Percentiles rank a stretch among this genome's conserved stretches.
Conservation (phyloP, 2,888 invertebrate genomes). For the Cotesia congregata region DNA sequence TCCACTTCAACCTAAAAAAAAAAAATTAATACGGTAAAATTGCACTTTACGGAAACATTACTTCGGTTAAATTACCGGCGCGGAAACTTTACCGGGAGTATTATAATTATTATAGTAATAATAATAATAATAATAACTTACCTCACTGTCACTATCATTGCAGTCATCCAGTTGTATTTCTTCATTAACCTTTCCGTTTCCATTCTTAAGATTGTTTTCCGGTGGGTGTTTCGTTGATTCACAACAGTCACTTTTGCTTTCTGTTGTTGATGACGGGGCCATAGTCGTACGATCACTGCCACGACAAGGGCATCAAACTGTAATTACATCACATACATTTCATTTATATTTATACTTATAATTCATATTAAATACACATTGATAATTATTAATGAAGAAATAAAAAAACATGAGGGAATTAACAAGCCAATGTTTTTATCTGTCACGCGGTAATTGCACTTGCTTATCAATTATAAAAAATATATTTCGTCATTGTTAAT, state of each 20-base stretch:
- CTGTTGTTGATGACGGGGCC: constrained; percentile 45
- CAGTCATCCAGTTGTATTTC: constrained; percentile 48
- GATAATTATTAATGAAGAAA: constrained; percentile 9
- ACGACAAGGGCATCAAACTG: constrained; percentile 45
- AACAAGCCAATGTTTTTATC: not conserved
- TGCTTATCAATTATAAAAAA: not conserved
- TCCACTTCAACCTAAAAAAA: constrained; percentile 62
- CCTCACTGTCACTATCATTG: constrained; percentile 70
- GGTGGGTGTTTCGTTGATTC: constrained; percentile 34
- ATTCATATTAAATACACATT: not conserved
- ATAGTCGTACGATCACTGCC: constrained; percentile 40
- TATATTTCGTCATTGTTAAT: not conserved
- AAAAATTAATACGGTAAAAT: not conserved
- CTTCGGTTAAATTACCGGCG: not conserved
- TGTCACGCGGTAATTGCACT: constrained; percentile 9
- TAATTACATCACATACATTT: not conserved
- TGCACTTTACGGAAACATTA: not conserved
- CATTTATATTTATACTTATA: not conserved
- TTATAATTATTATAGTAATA: not conserved
- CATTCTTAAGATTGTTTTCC: constrained; percentile 57
- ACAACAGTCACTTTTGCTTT: constrained; percentile 44
- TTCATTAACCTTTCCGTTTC: constrained; percentile 65
- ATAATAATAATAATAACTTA: constrained; percentile 55
- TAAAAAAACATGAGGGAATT: not conserved
- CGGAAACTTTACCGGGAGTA: not conserved